A percentile compares a stretch with the other conserved stretches of the same genome.
Evolutionary conservation across 2,113 vertebrate genomes (phyloP).

Genomic region (Prionailurus viverrinus): DNA sequence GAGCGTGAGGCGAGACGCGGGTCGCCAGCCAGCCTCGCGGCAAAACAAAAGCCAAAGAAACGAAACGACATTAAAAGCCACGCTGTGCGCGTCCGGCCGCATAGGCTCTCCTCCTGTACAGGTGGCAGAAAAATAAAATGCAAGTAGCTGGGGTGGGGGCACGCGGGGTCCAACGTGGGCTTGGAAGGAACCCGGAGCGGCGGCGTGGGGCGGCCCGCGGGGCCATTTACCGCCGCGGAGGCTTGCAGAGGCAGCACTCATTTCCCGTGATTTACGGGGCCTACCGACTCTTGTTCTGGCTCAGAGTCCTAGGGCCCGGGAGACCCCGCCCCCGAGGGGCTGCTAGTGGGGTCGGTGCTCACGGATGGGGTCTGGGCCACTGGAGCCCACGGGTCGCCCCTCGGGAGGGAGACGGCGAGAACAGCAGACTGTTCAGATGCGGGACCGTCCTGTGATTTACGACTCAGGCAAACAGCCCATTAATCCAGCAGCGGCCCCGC

Average conservation of each 20-base stretch:
- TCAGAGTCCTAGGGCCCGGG: slow-evolving; percentile 52
- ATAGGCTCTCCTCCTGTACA: not conserved
- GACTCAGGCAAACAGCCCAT: accelerated
- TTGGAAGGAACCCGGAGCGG: not conserved
- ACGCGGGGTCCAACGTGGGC: not conserved
- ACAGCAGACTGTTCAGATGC: not conserved
- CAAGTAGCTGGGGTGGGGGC: not conserved
- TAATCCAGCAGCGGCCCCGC: accelerated
- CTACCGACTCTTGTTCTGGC: not conserved
- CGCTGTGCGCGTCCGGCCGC: not conserved
- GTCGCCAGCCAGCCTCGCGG: not conserved
- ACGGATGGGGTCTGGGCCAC: not conserved
- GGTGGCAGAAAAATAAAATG: accelerated
- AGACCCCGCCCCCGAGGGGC: slow-evolving; percentile 42
- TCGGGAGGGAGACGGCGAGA: accelerated
- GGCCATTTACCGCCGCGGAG: slow-evolving; percentile 64
- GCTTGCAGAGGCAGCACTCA: slow-evolving; percentile 77
- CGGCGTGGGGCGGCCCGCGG: not conserved
- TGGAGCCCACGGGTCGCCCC: not conserved
- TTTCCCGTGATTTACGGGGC: slow-evolving; percentile 78
- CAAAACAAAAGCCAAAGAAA: not conserved
- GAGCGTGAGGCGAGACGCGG: slow-evolving; percentile 54
- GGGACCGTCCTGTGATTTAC: not conserved
- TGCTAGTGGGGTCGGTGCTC: slow-evolving; percentile 55
- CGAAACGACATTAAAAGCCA: not conserved